Evolutionary conservation across 2,113 vertebrate species (phyloP).

Genomic region (Aviceda subcristata): DNA sequence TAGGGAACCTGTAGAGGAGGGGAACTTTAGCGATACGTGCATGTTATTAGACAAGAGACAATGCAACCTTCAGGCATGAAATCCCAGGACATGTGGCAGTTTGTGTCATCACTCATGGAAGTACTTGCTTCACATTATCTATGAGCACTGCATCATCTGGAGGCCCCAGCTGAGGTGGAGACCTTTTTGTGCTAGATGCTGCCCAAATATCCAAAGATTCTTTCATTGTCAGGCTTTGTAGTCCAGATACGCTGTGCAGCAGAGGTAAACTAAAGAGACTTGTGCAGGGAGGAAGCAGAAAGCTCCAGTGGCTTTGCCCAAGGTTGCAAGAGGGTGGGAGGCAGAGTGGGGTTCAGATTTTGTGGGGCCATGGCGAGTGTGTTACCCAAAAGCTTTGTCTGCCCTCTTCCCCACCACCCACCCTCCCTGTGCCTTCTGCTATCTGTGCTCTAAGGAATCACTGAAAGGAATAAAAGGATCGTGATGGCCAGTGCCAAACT

Average conservation of each 20-base stretch:
- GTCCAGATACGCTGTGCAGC: background rate
- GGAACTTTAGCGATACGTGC: background rate
- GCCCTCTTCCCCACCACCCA: background rate
- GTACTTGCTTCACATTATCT: background rate
- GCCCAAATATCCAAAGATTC: background rate
- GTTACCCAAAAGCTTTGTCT: background rate
- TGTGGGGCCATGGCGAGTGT: accelerated
- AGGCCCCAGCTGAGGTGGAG: background rate
- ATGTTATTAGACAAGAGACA: background rate
- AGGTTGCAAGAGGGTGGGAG: background rate
- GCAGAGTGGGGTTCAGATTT: background rate
- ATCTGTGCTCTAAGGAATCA: background rate
- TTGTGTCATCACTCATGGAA: background rate
- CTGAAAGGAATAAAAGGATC: background rate
- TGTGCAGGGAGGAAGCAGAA: background rate
- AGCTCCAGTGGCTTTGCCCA: background rate
- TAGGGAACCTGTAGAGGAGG: background rate
- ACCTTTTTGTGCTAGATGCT: background rate
- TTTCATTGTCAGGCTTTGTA: background rate
- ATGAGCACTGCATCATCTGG: background rate
- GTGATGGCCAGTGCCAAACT: background rate
- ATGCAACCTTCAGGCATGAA: background rate
- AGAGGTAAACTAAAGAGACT: background rate
- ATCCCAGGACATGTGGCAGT: background rate
- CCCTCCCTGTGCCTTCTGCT: background rate